phyloP scores from a whole-genome alignment of 2,797 vertebrate genomes.

The Sarcoramphus papa region DNA sequence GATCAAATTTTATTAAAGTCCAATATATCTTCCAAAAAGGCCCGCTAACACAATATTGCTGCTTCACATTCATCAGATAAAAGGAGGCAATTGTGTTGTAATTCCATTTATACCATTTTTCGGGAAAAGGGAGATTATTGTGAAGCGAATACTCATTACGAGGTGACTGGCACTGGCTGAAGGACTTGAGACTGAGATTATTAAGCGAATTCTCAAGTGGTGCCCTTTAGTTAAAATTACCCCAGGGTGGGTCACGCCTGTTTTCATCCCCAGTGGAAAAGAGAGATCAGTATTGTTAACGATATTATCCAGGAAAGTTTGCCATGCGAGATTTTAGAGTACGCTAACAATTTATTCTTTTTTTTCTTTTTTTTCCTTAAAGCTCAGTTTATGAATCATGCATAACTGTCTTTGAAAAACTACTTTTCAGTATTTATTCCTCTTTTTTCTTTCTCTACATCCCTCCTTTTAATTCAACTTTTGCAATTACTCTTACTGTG shows the following conservation, averaged over 20 bases:
- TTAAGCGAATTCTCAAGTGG: conserved; percentile 64
- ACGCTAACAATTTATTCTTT: background rate
- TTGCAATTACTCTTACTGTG: background rate
- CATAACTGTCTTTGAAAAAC: background rate
- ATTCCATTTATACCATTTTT: conserved; percentile 75
- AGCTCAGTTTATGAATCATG: background rate
- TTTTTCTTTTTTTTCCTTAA: background rate
- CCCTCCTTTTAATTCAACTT: background rate
- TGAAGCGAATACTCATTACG: conserved; percentile 62
- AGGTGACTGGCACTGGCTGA: conserved; percentile 67
- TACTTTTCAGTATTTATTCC: background rate
- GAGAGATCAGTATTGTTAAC: background rate
- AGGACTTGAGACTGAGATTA: conserved; percentile 60
- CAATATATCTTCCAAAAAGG: conserved; percentile 87
- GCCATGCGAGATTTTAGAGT: background rate
- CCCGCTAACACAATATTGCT: conserved; percentile 75
- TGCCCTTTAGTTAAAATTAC: conserved; percentile 33
- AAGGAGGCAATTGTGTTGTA: conserved; percentile 71
- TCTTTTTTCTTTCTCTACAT: background rate
- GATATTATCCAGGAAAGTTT: background rate
- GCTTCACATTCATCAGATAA: conserved; percentile 79
- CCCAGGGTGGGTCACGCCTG: background rate
- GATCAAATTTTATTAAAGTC: conserved; percentile 94
- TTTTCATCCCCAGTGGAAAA: background rate
- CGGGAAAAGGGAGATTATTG: conserved; percentile 59